Evolutionary conservation across 2,797 vertebrate species (phyloP).

Genomic region (Taeniopygia guttata): DNA sequence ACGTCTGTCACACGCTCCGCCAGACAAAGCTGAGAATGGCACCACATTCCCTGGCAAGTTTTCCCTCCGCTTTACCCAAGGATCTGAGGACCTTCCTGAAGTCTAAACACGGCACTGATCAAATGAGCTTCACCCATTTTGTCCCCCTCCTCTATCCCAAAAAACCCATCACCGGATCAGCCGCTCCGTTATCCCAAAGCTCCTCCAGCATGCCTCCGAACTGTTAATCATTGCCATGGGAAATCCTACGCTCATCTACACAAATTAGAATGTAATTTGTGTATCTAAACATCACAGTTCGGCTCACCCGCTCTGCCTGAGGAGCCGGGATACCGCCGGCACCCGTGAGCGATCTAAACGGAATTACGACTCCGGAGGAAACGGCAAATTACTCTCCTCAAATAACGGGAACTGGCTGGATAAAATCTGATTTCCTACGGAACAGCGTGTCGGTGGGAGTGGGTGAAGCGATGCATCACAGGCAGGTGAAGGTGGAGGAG

Average conservation of each 20-base stretch:
- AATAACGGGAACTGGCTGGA: background rate
- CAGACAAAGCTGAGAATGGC: slow-evolving; percentile 35
- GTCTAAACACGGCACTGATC: background rate
- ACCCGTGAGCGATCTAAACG: rapidly evolving
- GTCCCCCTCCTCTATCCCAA: background rate
- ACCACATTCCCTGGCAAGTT: background rate
- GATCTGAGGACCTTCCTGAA: background rate
- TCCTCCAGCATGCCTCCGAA: background rate
- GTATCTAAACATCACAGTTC: background rate
- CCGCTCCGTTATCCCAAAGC: background rate
- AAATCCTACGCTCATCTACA: background rate
- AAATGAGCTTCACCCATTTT: background rate
- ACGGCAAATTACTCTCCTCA: background rate
- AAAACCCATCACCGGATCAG: background rate
- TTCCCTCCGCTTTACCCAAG: background rate
- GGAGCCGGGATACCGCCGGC: background rate
- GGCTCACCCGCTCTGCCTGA: background rate
- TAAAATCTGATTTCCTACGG: background rate
- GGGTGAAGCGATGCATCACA: rapidly evolving
- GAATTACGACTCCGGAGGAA: background rate
- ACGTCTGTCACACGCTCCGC: background rate
- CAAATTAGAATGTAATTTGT: slow-evolving; percentile 1
- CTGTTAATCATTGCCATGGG: background rate
- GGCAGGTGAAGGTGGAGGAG: background rate
- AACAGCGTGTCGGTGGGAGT: rapidly evolving